These are phyloP conservation scores for Embiotoca jacksoni DNA, from an alignment of 2,113 vertebrate genomes.

Conservation along the genomic window DNA sequence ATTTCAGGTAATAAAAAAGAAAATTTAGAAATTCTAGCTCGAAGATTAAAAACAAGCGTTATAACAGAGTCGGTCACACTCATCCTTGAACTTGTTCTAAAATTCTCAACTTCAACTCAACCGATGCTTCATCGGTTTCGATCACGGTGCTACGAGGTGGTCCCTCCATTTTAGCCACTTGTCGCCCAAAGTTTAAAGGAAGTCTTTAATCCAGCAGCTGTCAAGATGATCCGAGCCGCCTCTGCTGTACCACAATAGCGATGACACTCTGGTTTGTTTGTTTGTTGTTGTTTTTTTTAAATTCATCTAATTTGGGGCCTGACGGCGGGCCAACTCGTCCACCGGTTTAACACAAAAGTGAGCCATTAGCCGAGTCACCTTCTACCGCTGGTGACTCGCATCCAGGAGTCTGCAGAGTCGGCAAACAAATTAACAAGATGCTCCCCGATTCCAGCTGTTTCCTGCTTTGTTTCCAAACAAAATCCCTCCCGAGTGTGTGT, in stretches of 20 bases:
- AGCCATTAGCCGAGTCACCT: conserved; percentile 28
- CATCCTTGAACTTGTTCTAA: too few species aligned
- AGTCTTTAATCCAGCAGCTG: too few species aligned
- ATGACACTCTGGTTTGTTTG: neutral
- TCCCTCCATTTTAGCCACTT: too few species aligned
- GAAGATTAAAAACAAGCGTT: too few species aligned
- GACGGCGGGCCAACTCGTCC: neutral
- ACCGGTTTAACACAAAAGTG: conserved; percentile 18
- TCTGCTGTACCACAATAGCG: neutral
- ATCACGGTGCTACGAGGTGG: too few species aligned
- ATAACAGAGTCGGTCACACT: too few species aligned
- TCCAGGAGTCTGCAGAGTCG: conserved; percentile 34
- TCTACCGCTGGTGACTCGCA: conserved; percentile 32
- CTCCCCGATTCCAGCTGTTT: conserved; percentile 42
- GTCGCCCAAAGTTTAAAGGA: too few species aligned
- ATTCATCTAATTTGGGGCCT: neutral
- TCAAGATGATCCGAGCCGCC: too few species aligned
- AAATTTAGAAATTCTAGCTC: too few species aligned
- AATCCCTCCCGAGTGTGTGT: neutral
- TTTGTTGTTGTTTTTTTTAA: neutral
- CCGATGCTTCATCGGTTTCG: too few species aligned
- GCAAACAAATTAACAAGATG: conserved; percentile 48
- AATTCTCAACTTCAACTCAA: too few species aligned
- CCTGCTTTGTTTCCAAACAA: conserved; percentile 48
- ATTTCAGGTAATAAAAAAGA: too few species aligned